phyloP scores from a whole-genome alignment of 2,888 invertebrate species.

The Erynnis tages region DNA sequence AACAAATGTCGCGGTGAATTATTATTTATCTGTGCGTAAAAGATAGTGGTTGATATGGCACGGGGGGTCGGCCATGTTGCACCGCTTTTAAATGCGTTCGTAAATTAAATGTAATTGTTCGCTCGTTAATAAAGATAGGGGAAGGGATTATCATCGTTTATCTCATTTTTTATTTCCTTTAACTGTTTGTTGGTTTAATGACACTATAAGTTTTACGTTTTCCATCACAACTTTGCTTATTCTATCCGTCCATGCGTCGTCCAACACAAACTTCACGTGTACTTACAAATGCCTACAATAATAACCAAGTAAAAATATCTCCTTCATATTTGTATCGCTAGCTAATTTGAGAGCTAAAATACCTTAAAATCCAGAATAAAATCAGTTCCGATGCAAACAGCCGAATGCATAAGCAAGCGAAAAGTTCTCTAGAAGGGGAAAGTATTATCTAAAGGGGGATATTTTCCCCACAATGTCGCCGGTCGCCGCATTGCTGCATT shows the following conservation, averaged over 20 bases:
- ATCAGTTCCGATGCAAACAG: background rate
- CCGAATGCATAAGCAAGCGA: slow-evolving; percentile 1
- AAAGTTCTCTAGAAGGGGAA: background rate
- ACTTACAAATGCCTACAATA: no score
- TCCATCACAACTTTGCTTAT: no score
- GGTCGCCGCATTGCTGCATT: slow-evolving; percentile 16
- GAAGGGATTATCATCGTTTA: slow-evolving; percentile 41
- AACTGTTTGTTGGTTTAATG: background rate
- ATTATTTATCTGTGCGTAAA: slow-evolving; percentile 51
- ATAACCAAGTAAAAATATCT: no score
- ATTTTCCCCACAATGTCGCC: background rate
- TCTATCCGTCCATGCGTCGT: no score
- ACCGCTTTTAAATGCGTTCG: slow-evolving; percentile 74
- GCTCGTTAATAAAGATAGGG: slow-evolving; percentile 67
- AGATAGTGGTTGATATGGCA: slow-evolving; percentile 53
- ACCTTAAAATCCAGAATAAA: background rate
- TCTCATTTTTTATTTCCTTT: background rate
- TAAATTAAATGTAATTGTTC: slow-evolving; percentile 82
- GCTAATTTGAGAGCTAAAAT: background rate
- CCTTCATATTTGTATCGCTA: no score
- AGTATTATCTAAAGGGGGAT: no score
- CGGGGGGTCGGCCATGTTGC: slow-evolving; percentile 59
- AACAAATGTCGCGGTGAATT: slow-evolving; percentile 77
- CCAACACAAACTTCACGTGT: no score
- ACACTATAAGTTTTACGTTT: no score